Evolutionary conservation across 2,888 invertebrate species (phyloP).

Genomic region (Cephus sareptanus): DNA sequence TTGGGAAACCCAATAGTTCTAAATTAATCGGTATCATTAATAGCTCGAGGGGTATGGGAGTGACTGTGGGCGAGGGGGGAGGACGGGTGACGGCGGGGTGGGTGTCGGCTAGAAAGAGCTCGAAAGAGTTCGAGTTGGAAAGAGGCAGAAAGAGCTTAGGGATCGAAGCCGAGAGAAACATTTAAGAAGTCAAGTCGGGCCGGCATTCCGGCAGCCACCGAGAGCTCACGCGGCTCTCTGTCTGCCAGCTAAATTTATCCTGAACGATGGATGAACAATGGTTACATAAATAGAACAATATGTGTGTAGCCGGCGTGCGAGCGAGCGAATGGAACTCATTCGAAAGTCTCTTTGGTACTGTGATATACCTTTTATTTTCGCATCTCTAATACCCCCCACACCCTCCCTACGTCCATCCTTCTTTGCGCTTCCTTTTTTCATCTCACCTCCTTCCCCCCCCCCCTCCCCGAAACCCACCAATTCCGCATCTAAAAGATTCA

Average conservation of each 20-base stretch:
- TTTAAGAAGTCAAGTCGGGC: constrained; percentile 64
- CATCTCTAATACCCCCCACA: neutral
- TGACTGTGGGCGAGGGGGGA: constrained; percentile 28
- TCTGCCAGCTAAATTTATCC: constrained; percentile 60
- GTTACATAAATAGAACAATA: constrained; percentile 66
- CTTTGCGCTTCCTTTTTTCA: neutral
- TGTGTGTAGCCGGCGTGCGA: constrained; percentile 47
- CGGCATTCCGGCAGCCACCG: constrained; percentile 51
- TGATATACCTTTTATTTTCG: neutral
- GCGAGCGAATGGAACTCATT: constrained; percentile 1
- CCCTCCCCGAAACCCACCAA: neutral
- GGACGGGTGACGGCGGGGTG: constrained; percentile 25
- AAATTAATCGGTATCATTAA: constrained; percentile 66
- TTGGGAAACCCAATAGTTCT: constrained; percentile 66
- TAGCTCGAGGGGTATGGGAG: constrained; percentile 46
- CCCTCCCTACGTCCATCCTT: neutral
- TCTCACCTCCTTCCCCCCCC: neutral
- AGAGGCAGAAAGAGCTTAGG: constrained; percentile 31
- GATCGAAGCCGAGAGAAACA: constrained; percentile 46
- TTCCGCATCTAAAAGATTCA: neutral
- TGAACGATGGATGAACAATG: constrained; percentile 66
- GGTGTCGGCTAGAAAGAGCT: constrained; percentile 31
- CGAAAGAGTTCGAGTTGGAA: constrained; percentile 1
- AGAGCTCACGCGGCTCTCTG: constrained; percentile 35
- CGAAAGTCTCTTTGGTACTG: neutral